Conservation (phyloP, 2,888 invertebrate species). For the Netelia fuscicornis region DNA sequence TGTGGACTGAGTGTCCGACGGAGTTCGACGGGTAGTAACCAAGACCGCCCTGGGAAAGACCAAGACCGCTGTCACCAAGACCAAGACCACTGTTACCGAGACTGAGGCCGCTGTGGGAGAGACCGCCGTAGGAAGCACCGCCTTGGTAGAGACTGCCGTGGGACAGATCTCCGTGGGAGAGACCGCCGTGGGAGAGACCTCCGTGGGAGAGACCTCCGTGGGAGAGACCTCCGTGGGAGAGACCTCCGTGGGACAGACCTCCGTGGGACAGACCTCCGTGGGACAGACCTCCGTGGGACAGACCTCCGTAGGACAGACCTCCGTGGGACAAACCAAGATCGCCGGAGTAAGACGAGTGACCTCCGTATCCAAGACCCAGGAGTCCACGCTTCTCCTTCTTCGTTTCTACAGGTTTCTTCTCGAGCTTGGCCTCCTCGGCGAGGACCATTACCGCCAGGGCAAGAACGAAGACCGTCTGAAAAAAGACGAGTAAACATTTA, state of each 20-base stretch:
- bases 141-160: not conserved
- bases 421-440: constrained; percentile 77
- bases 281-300: not conserved
- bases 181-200: not conserved
- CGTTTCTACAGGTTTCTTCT: constrained; percentile 68
- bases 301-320: constrained; percentile 57
- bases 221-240: constrained; percentile 54
- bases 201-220: not conserved
- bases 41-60: constrained; percentile 7
- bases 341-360: constrained; percentile 66
- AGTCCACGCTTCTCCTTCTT: constrained; percentile 79
- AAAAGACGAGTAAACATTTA: constrained; percentile 36
- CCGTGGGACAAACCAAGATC: constrained; percentile 18
- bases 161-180: constrained; percentile 1
- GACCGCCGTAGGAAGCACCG: constrained; percentile 54
- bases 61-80: constrained; percentile 43
- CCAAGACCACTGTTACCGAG: constrained; percentile 36
- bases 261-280: constrained; percentile 44
- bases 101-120: not conserved
- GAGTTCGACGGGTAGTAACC: constrained; percentile 45
- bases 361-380: constrained; percentile 77
- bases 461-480: constrained; percentile 81
- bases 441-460: constrained; percentile 82
- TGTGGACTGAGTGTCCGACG: constrained; percentile 78
- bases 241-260: constrained; percentile 33